These are phyloP conservation scores for Rhineura floridana DNA, from an alignment of 2,113 vertebrate genomes.

Conservation along the genomic window DNA sequence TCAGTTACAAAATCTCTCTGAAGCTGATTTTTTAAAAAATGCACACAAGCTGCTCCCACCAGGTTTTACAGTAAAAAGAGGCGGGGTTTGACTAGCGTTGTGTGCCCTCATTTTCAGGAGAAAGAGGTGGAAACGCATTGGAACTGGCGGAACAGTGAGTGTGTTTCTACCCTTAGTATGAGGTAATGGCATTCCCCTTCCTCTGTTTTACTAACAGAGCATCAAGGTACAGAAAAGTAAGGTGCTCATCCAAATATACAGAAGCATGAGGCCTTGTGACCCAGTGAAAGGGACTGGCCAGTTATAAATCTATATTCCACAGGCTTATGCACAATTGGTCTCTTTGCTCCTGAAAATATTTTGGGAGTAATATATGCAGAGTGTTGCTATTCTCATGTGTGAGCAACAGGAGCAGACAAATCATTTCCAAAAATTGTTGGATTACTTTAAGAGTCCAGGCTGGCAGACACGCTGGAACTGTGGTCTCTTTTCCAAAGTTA, in stretches of 20 bases:
- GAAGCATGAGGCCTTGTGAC: background rate
- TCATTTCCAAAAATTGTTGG: background rate
- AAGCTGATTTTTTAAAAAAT: no score
- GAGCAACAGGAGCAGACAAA: background rate
- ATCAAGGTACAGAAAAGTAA: background rate
- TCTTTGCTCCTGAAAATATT: background rate
- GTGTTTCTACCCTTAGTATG: no score
- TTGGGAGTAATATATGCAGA: background rate
- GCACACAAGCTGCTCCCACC: no score
- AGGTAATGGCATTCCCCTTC: no score
- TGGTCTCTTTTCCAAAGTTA: constrained; percentile 21
- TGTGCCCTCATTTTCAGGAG: no score
- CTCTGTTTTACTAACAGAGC: background rate
- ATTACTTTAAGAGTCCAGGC: background rate
- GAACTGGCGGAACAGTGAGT: no score
- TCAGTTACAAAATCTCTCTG: no score
- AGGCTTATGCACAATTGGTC: background rate
- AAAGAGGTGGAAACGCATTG: no score
- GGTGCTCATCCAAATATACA: background rate
- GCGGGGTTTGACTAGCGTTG: no score
- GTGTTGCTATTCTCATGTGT: background rate
- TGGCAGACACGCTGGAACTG: constrained; percentile 5
- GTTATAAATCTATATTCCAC: background rate
- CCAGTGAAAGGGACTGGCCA: background rate
- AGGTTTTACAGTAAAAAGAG: no score